A percentile compares a stretch with the other conserved stretches of the same genome.
phyloP scores from a whole-genome alignment of 2,888 invertebrate species.

The Pterostichus madidus region DNA sequence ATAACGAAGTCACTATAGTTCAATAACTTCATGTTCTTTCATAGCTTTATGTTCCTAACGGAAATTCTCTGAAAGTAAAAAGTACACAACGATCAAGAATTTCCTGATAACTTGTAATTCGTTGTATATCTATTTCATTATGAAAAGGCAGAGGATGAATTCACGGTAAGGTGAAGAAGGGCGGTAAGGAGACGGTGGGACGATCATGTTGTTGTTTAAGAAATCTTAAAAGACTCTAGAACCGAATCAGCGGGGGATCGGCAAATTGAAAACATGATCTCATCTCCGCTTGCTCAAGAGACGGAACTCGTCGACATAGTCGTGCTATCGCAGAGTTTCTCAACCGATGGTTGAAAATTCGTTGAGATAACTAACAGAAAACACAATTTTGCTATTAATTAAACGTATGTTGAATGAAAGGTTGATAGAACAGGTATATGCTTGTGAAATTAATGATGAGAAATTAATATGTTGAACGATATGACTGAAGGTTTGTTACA shows the following conservation, averaged over 20 bases:
- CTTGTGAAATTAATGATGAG: no score
- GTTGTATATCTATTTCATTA: conserved; percentile 48
- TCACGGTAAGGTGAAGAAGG: not conserved
- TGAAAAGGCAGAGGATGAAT: not conserved
- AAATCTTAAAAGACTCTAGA: conserved; percentile 65
- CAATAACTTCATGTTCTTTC: no score
- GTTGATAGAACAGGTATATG: no score
- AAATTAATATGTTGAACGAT: no score
- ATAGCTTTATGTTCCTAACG: no score
- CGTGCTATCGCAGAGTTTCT: conserved; percentile 4
- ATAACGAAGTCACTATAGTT: no score
- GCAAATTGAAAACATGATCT: conserved; percentile 75
- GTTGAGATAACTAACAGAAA: no score
- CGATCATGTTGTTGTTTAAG: conserved; percentile 51
- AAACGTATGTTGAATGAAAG: no score
- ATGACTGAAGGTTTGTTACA: no score
- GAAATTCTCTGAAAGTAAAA: not conserved
- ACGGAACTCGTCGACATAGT: conserved; percentile 58
- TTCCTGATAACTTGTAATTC: conserved; percentile 17
- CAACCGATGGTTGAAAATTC: not conserved
- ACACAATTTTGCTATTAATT: no score
- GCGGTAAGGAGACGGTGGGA: not conserved
- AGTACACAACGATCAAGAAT: not conserved
- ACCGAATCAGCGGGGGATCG: conserved; percentile 66
- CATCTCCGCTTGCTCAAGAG: conserved; percentile 69